Conservation (phyloP, 2,797 vertebrate genomes). For the Lates japonicus region DNA sequence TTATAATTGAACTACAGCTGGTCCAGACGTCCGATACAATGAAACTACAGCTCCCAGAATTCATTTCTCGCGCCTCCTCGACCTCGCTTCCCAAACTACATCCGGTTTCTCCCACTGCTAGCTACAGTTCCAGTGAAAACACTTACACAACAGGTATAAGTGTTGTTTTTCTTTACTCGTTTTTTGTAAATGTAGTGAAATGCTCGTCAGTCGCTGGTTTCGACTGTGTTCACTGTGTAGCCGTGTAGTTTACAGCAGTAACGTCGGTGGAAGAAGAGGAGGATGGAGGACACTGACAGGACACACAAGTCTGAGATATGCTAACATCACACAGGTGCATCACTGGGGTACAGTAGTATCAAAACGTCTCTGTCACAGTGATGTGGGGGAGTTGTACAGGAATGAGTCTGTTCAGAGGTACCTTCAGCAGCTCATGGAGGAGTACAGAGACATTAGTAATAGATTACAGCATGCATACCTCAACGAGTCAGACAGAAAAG, state of each 20-base stretch:
- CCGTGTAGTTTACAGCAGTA: constrained; percentile 14
- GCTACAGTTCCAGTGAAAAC: neutral
- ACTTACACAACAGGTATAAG: neutral
- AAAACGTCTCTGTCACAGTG: constrained; percentile 59
- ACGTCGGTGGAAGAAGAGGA: neutral
- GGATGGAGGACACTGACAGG: constrained; percentile 45
- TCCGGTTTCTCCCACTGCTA: constrained; percentile 28
- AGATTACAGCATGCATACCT: constrained; percentile 77
- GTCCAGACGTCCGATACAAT: accelerated
- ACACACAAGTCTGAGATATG: neutral
- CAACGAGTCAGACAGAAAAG: constrained; percentile 83
- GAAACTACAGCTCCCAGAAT: constrained; percentile 64
- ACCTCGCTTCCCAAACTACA: neutral
- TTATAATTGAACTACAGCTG: neutral
- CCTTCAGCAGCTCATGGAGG: constrained; percentile 82
- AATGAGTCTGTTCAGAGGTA: constrained; percentile 85
- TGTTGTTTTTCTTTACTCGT: accelerated
- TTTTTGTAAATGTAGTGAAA: neutral
- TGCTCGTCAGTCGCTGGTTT: constrained; percentile 49
- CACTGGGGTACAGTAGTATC: neutral
- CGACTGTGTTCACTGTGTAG: constrained; percentile 37
- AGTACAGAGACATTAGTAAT: constrained; percentile 77
- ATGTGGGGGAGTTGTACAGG: constrained; percentile 80
- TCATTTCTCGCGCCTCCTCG: neutral
- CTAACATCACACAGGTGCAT: neutral